Conservation (phyloP, 2,888 invertebrate species). For the Eumacrocentrus americanus region DNA sequence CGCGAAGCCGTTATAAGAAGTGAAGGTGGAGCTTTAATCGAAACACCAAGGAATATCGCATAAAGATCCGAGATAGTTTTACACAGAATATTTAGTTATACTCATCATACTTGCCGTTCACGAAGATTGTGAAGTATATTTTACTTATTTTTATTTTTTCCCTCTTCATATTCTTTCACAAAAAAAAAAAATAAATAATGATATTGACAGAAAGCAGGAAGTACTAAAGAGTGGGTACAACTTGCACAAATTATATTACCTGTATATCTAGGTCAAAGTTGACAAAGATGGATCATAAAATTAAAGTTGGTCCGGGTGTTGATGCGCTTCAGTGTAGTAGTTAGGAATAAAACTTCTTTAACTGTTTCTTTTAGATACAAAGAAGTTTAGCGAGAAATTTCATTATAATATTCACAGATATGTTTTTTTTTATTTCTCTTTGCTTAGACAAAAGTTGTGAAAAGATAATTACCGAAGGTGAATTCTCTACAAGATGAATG, state of each 20-base stretch:
- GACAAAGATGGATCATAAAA: constrained; percentile 18
- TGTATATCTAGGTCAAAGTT: constrained; percentile 17
- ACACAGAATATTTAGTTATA: neutral
- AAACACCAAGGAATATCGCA: neutral
- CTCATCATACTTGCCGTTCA: neutral
- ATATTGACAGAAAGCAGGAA: too few species aligned
- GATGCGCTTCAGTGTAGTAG: constrained; percentile 8
- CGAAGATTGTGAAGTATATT: neutral
- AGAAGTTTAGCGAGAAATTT: neutral
- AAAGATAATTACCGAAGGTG: neutral
- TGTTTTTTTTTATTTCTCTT: neutral
- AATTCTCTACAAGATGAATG: neutral
- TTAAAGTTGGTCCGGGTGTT: constrained; percentile 4
- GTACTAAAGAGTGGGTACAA: neutral
- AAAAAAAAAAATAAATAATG: too few species aligned
- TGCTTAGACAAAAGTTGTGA: neutral
- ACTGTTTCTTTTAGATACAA: constrained; percentile 16
- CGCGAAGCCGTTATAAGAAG: constrained; percentile 16
- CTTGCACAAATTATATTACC: neutral
- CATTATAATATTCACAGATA: neutral
- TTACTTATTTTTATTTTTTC: neutral
- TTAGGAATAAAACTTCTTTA: constrained; percentile 17
- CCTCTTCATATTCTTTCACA: too few species aligned
- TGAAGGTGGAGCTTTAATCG: constrained; percentile 1
- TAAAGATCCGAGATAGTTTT: neutral